Percentiles rank a stretch among this genome's conserved stretches.
phyloP scores from a whole-genome alignment of 1,140 invertebrate genomes.

The Argopecten irradians region DNA sequence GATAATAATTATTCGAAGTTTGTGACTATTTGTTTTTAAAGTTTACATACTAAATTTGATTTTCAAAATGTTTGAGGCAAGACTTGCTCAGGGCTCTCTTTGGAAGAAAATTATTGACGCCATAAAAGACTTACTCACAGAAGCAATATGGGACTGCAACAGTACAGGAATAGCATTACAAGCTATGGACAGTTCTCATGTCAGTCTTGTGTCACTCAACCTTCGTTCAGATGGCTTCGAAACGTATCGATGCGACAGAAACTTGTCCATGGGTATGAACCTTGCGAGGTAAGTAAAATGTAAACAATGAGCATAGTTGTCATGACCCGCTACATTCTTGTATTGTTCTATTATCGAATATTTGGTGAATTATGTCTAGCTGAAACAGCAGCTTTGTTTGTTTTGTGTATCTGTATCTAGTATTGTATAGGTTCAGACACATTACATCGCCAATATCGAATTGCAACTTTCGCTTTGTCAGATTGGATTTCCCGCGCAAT shows the following conservation, averaged over 20 bases:
- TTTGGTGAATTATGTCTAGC: too few relatives aligned
- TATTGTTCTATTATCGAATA: too few relatives aligned
- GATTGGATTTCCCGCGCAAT: background rate
- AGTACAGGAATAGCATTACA: constrained; percentile 95
- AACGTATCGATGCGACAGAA: constrained; percentile 98
- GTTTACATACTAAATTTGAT: constrained; percentile 24
- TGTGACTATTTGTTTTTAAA: constrained; percentile 26
- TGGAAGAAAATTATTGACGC: constrained; percentile 99
- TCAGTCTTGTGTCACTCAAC: constrained; percentile 95
- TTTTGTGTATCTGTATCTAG: too few relatives aligned
- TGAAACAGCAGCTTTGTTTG: too few relatives aligned
- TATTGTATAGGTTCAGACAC: too few relatives aligned
- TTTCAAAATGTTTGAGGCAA: constrained; percentile 96
- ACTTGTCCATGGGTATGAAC: constrained; percentile 98
- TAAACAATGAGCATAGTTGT: background rate
- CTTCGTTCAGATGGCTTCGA: constrained; percentile 98
- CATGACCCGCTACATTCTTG: too few relatives aligned
- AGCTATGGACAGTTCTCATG: constrained; percentile 99
- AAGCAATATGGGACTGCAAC: constrained; percentile 97
- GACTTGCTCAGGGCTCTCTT: constrained; percentile 91
- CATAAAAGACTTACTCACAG: constrained; percentile 98
- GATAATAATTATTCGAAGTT: background rate
- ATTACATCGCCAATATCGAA: too few relatives aligned
- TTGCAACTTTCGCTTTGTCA: background rate
- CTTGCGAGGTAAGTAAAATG: constrained; percentile 84